phyloP scores from a whole-genome alignment of 2,113 vertebrate species.

The rat (Rattus norvegicus) region GRCr8 NC_086034.1:82593501-82594000 shows the following conservation, averaged over 20 bases:
- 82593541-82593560: too few relatives aligned
- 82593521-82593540: too few relatives aligned
- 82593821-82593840: neutral
- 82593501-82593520: too few relatives aligned
- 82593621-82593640: neutral
- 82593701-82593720: neutral
- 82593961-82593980: neutral
- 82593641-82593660: too few relatives aligned
- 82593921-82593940: too few relatives aligned
- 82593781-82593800: neutral
- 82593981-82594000: neutral
- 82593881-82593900: neutral
- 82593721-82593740: neutral
- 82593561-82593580: too few relatives aligned
- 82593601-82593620: neutral
- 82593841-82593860: neutral
- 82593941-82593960: neutral
- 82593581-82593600: too few relatives aligned
- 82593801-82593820: neutral
- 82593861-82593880: neutral
- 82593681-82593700: neutral
- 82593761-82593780: too few relatives aligned
- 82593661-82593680: neutral
- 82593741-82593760: neutral
- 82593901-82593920: fast-evolving